A percentile compares a stretch with the other conserved stretches of the same genome.
These are phyloP conservation scores for Amniataba percoides DNA, from an alignment of 2,797 vertebrate genomes.

Conservation along the genomic window DNA sequence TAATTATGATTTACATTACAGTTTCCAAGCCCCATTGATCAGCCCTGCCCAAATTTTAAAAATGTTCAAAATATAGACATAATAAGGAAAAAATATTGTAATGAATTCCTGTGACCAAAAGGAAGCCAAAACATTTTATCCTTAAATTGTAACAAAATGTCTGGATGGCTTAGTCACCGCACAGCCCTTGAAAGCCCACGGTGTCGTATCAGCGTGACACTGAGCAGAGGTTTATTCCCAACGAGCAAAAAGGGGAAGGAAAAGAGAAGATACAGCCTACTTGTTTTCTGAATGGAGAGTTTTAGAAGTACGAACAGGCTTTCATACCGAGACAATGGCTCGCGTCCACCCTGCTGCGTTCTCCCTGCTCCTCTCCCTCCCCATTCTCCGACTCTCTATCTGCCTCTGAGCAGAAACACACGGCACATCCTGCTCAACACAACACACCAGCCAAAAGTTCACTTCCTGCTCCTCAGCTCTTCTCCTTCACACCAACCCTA, in stretches of 20 bases:
- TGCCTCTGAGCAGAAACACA: slow-evolving; percentile 85
- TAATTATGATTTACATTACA: slow-evolving; percentile 41
- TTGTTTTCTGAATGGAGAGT: slow-evolving; percentile 83
- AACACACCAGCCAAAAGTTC: slow-evolving; percentile 82
- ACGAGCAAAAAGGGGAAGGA: slow-evolving; percentile 74
- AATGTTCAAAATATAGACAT: slow-evolving; percentile 20
- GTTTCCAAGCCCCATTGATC: slow-evolving; percentile 29
- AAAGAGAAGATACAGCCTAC: slow-evolving; percentile 74
- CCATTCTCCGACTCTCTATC: slow-evolving; percentile 72
- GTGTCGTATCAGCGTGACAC: slow-evolving; percentile 51
- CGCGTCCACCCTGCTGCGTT: slow-evolving; percentile 78
- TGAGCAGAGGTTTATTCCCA: slow-evolving; percentile 74
- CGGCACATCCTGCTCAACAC: slow-evolving; percentile 83
- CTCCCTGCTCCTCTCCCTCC: slow-evolving; percentile 75
- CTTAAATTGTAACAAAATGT: slow-evolving; percentile 54
- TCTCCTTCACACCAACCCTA: slow-evolving; percentile 77
- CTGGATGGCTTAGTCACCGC: slow-evolving; percentile 55
- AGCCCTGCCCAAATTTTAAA: slow-evolving; percentile 14
- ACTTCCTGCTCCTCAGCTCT: slow-evolving; percentile 82
- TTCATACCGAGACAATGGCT: slow-evolving; percentile 84
- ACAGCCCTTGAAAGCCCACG: slow-evolving; percentile 50
- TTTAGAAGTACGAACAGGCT: slow-evolving; percentile 78
- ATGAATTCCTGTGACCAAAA: slow-evolving; percentile 17
- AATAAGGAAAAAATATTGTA: slow-evolving; percentile 10
- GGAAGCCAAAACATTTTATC: slow-evolving; percentile 35